Evolutionary conservation across 2,888 invertebrate species (phyloP).

Genomic region (Oligia fasciuncula): DNA sequence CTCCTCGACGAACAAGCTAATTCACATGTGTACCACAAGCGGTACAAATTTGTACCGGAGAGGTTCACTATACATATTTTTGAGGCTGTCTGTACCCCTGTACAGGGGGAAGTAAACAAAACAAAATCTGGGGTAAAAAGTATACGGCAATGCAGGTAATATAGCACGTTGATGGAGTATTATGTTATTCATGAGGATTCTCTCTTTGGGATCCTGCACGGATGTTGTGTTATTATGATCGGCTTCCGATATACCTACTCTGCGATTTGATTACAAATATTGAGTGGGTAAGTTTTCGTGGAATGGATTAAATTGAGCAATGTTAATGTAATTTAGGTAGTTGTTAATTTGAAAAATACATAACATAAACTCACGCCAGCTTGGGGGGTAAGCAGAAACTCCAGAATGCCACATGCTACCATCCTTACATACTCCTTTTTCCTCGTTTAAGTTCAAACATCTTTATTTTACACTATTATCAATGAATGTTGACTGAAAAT

Average conservation of each 20-base stretch:
- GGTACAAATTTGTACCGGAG: too few relatives aligned
- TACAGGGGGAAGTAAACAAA: slow-evolving; percentile 36
- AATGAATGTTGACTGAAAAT: background rate
- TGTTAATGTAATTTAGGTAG: background rate
- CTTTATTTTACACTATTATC: background rate
- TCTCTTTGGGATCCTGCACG: slow-evolving; percentile 51
- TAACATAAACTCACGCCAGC: too few relatives aligned
- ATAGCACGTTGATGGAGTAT: slow-evolving; percentile 56
- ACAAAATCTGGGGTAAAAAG: slow-evolving; percentile 37
- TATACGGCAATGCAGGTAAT: slow-evolving; percentile 54
- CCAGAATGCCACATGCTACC: too few relatives aligned
- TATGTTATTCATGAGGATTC: slow-evolving; percentile 68
- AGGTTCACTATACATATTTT: background rate
- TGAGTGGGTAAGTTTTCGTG: background rate
- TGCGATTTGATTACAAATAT: background rate
- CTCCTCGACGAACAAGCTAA: too few relatives aligned
- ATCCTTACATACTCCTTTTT: too few relatives aligned
- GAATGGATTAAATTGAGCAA: background rate
- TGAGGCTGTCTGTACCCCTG: background rate
- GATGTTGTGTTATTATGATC: slow-evolving; percentile 29
- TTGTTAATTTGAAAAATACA: background rate
- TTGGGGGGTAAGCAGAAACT: too few relatives aligned
- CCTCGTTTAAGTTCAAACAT: too few relatives aligned
- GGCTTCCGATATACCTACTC: slow-evolving; percentile 14
- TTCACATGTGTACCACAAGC: too few relatives aligned